Conservation (phyloP, 2,888 invertebrate genomes). For the Xanthia togata region DNA sequence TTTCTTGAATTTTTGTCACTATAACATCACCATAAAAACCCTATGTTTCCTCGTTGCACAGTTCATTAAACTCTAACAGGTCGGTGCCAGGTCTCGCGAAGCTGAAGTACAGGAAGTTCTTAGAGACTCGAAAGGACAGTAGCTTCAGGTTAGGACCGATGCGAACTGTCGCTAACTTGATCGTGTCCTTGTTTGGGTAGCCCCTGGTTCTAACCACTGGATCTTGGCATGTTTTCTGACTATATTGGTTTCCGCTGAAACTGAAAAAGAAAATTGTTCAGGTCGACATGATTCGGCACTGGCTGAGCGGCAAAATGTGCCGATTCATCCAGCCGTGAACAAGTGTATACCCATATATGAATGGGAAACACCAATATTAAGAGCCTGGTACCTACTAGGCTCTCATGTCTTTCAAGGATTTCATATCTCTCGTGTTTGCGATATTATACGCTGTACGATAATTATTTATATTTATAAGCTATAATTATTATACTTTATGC, state of each 20-base stretch:
- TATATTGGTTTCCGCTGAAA: slow-evolving; percentile 66
- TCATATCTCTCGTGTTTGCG: too few species aligned
- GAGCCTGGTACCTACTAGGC: too few species aligned
- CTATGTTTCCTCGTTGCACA: slow-evolving; percentile 71
- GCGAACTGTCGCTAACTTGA: slow-evolving; percentile 78
- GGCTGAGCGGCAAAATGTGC: too few species aligned
- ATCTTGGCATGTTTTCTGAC: slow-evolving; percentile 62
- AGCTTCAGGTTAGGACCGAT: slow-evolving; percentile 77
- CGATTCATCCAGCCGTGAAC: too few species aligned
- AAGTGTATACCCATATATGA: too few species aligned
- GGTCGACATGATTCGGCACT: too few species aligned
- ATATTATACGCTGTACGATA: too few species aligned
- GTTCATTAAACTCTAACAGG: slow-evolving; percentile 77
- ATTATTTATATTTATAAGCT: too few species aligned
- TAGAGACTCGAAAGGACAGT: slow-evolving; percentile 82
- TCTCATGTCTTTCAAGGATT: too few species aligned
- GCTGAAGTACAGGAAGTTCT: slow-evolving; percentile 80
- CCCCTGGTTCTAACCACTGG: slow-evolving; percentile 29
- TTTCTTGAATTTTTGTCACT: slow-evolving; percentile 1
- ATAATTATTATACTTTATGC: too few species aligned
- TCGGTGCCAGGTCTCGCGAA: slow-evolving; percentile 79
- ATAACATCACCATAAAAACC: slow-evolving; percentile 20
- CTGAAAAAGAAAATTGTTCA: slow-evolving; percentile 36
- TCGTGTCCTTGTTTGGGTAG: slow-evolving; percentile 64
- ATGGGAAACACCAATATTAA: too few species aligned